Evolutionary conservation across 2,888 invertebrate genomes (phyloP), one percentile per base, ranked within the genome.

Genomic region (Syritta pipiens): DNA sequence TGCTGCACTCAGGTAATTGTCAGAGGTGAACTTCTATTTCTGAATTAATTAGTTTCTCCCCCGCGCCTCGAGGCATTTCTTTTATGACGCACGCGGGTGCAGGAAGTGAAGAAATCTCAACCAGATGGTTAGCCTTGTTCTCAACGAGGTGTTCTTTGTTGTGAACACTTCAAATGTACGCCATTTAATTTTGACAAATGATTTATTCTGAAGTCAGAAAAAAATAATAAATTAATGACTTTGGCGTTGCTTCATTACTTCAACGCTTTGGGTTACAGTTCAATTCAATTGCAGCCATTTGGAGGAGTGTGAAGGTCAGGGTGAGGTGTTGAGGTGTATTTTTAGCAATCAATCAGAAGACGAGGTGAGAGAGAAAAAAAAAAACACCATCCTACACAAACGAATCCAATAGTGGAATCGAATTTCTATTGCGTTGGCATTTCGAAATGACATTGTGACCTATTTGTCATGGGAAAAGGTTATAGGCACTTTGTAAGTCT

Each of bases 221-320:
- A 10, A 28, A 6, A 10, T 3, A 9, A 57, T 7, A 57, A 19
- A 44, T 5, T 30, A 3, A n/a, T 17, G 24, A 59, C 49, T 40
- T 49, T 68, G n/a, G n/a, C n/a, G 17, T 26, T 28, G 46, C 2
- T 22, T 7, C 37, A 10, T 7, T 44, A 17, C 19, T 22, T n/a
- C 12, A 44, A 14, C 12, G 40, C 10, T 57, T 42, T 3, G 9
- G 32, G 28, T 53, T 51, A 53, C 28, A 53, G 28, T 30, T 40
- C 17, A 28, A 40, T 59, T 48, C 12, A 6, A 28, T n/a, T 55
- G 4, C 22, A 55, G 24, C 28, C 2, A 42, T 22, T 17, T 10
- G 37, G 14, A 26, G 42, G 62, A 62, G 69, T 57, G 57, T 63
- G 57, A 71, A 77, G 76, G 76, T 77, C 71, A 71, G 20, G 71